These are phyloP conservation scores for Glandiceps talaboti DNA, from an alignment of 53 echinoderm and acorn worm genomes.

Conservation along the genomic window DNA sequence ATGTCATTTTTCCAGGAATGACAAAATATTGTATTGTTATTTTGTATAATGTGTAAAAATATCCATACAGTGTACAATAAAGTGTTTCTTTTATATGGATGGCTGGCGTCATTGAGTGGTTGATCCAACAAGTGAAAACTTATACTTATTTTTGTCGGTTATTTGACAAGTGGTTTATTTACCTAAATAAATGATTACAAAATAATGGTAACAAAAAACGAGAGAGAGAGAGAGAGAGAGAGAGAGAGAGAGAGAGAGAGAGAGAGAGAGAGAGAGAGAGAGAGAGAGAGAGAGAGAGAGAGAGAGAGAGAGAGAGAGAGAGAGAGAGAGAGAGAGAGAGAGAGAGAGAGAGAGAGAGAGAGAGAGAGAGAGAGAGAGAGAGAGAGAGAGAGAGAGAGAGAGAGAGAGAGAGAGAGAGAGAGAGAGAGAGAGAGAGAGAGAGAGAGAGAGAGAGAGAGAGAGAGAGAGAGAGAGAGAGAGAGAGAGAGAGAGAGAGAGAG, in stretches of 20 bases:
- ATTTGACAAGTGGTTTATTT: too few relatives aligned
- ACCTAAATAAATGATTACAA: too few relatives aligned
- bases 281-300: background rate
- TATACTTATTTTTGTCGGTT: too few relatives aligned
- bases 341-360: background rate
- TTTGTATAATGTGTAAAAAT: too few relatives aligned
- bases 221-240: background rate
- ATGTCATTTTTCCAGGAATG: too few relatives aligned
- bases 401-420: conserved; percentile 9
- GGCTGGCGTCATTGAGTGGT: too few relatives aligned
- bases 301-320: background rate
- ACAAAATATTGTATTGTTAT: too few relatives aligned
- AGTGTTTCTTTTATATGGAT: too few relatives aligned
- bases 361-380: conserved; percentile 7
- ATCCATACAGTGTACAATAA: too few relatives aligned
- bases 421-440: conserved; percentile 9
- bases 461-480: conserved; percentile 2
- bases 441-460: background rate
- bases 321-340: conserved; percentile 2
- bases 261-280: conserved; percentile 9
- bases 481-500: conserved; percentile 8
- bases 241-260: conserved; percentile 10
- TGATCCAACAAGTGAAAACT: too few relatives aligned
- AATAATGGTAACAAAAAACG: background rate
- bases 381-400: conserved; percentile 4